Evolutionary conservation across 1,140 invertebrate genomes (phyloP), one percentile per base, ranked within the genome.

Genomic region (Pinna nobilis): DNA sequence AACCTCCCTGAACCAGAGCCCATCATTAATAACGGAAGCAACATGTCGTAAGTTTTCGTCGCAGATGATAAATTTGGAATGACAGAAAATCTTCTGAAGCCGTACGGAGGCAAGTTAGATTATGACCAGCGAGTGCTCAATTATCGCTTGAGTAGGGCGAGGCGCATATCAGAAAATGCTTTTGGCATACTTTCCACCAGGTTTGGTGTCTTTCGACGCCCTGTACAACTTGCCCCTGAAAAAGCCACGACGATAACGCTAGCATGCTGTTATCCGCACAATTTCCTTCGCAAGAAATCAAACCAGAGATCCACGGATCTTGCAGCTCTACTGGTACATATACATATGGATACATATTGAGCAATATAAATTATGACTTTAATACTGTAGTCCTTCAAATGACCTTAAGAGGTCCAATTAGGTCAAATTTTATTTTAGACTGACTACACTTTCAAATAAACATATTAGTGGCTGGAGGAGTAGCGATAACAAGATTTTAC

Each of bases 11-110:
- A 33, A 7, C 61, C 71, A 32, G 23, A 32, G 30, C 35, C 37
- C 5, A 44, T 74, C 3, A 57, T 53, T 59, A 60, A 39, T 20
- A 25, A 39, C 13, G n/a, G 18, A 18, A 20, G 15, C 6, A 18
- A 50, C 25, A 28, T 82, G 33, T 88, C 89, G 18, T 86, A 82
- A 70, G 84, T 88, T 44, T 85, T 90, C 70, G 82, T 91, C 44
- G 90, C 85, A 30, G 90, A 91, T 83, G 89, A 91, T 71, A 88
- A 88, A 61, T 91, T 90, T 84, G 78, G 82, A 39, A 70, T 91
- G 67, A 79, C 63, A 35, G 68, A 77, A 13, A 83, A 88, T 70
- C 51, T 91, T 76, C 84, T 80, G 84, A 88, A 85, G 55, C 90
- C 89, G 72, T 91, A 87, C 76, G 72, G 77, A 44, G 81, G 82